Evolutionary conservation across 2,797 vertebrate genomes (phyloP), one percentile per base, ranked within the genome.

Genomic region (Darevskia mixta): DNA sequence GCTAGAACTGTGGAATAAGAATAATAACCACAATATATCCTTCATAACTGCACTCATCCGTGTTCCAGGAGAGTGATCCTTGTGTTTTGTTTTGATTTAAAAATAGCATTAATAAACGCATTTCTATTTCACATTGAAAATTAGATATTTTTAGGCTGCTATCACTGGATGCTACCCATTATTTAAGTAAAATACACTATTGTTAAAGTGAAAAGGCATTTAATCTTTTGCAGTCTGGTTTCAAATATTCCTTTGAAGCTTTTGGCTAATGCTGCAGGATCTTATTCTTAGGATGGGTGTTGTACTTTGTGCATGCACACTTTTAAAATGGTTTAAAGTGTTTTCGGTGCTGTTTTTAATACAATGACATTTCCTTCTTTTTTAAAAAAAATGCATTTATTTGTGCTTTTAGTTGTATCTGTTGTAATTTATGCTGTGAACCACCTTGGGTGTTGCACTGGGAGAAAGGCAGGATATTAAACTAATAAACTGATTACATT

Each of bases 111-210:
- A 79, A 41, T 66, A 90, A 85, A 88, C 20, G 61, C 45, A 80
- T 85, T 87, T 55, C 86, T 58, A 87, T 87, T 85, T 87, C 32
- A 73, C 76, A 91, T 87, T 85, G 9, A 88, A 92, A 90, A 92
- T 35, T 82, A 76, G 9, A 88, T 43, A 23, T 61, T 85, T 87
- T 76, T 55, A 64, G 61, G 20, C 0, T 64, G 61, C 61, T 10
- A 64, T 23, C 18, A 23, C 61, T 64, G 20, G 61, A 64, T 64
- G 61, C 2, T 10, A 18, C 61, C 61, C 18, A 64, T 64, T 64
- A 64, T 55, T 55, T 55, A 55, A 55, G 49, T 55, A 55, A 55
- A 55, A 55, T 55, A 15, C 3, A 45, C 45, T 45, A 43, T 27
- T 85, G 86, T 90, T 73, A 75, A 91, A 64, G 84, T 73, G 86